Percentiles rank a stretch among this genome's conserved stretches.
Evolutionary conservation across 2,888 invertebrate species (phyloP).

Genomic region (Linnaemya vulpina): DNA sequence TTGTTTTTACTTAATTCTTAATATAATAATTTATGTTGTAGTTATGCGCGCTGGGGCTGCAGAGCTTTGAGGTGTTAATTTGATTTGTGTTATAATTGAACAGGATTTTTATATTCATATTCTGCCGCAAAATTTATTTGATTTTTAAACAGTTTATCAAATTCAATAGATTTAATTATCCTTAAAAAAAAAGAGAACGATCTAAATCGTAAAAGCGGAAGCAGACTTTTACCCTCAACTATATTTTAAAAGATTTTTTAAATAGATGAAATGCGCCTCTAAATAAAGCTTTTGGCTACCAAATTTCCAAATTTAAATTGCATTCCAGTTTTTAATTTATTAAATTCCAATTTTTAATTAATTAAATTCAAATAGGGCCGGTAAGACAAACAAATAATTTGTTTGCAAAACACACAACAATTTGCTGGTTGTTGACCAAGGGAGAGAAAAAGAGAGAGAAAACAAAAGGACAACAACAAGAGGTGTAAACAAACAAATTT

Average conservation of each 20-base stretch:
- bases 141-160: no score
- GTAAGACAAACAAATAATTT: constrained; percentile 10
- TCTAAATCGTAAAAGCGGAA: not conserved
- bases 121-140: not conserved
- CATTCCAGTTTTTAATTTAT: not conserved
- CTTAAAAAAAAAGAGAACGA: not conserved
- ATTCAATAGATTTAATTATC: not conserved
- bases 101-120: not conserved
- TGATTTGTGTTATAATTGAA: constrained; percentile 33
- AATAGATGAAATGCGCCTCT: not conserved
- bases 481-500: constrained; percentile 67
- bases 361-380: constrained; percentile 25
- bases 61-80: constrained; percentile 59
- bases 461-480: constrained; percentile 33
- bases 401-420: constrained; percentile 22
- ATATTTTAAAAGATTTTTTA: not conserved
- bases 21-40: constrained; percentile 47
- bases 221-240: not conserved
- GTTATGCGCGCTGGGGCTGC: constrained; percentile 30
- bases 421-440: constrained; percentile 22
- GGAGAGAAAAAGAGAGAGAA: not conserved
- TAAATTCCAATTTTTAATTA: not conserved
- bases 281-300: constrained; percentile 2
- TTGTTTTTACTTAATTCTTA: not conserved
- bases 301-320: constrained; percentile 14